phyloP scores from a whole-genome alignment of 2,113 vertebrate genomes.

The Poecile atricapillus region DNA sequence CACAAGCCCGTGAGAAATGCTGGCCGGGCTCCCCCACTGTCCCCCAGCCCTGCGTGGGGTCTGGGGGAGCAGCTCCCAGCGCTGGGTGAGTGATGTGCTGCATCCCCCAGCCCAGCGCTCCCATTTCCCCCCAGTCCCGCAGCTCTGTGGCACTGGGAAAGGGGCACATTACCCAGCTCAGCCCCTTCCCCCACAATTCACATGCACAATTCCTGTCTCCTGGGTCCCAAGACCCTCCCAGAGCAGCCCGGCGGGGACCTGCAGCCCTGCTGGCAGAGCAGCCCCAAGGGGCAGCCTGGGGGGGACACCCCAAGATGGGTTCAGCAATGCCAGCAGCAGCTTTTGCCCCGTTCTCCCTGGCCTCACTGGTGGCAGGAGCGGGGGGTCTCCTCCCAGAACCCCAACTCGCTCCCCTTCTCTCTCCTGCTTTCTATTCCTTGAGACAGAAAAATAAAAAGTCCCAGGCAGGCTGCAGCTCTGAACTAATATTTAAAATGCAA shows the following conservation, averaged over 20 bases:
- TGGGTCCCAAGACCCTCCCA: too few species aligned
- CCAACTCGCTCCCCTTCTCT: neutral
- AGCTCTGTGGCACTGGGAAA: too few species aligned
- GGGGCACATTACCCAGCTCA: neutral
- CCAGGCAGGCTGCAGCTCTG: neutral
- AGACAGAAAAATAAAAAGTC: neutral
- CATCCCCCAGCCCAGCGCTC: neutral
- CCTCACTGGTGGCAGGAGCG: neutral
- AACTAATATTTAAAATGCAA: conserved; percentile 77
- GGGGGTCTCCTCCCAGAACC: neutral
- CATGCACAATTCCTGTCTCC: neutral
- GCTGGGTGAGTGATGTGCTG: neutral
- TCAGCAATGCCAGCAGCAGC: neutral
- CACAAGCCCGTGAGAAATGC: neutral
- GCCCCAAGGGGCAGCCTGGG: neutral
- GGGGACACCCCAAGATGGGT: rapidly evolving
- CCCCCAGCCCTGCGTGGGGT: neutral
- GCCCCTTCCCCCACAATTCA: neutral
- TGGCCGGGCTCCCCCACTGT: neutral
- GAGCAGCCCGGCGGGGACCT: too few species aligned
- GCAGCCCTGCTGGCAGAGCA: neutral
- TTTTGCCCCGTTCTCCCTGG: neutral
- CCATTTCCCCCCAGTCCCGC: neutral
- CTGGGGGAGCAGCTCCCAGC: rapidly evolving
- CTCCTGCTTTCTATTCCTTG: neutral